Evolutionary conservation across 1,140 invertebrate species (phyloP).

Genomic region (Plectus sambesii): DNA sequence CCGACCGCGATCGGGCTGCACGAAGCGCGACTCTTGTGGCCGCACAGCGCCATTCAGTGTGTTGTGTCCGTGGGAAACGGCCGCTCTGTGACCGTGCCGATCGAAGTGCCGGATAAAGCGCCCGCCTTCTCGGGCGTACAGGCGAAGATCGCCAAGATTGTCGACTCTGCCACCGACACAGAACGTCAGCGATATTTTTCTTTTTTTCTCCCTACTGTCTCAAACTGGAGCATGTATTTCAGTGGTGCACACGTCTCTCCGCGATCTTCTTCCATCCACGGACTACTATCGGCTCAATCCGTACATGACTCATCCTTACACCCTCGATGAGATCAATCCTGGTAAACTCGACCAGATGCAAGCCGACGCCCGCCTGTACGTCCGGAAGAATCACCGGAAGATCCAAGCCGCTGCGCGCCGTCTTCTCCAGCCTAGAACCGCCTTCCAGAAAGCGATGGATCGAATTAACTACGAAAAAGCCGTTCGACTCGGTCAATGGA

Average conservation of each 20-base stretch:
- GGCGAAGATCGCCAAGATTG: constrained; percentile 67
- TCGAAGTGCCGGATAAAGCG: constrained; percentile 34
- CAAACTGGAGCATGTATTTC: too few relatives aligned
- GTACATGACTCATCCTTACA: constrained; percentile 66
- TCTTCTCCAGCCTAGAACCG: too few relatives aligned
- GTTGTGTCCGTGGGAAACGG: constrained; percentile 76
- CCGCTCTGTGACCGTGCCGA: constrained; percentile 32
- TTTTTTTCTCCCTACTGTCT: constrained; percentile 34
- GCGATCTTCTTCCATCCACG: constrained; percentile 64
- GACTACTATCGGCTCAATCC: constrained; percentile 82
- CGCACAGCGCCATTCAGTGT: constrained; percentile 64
- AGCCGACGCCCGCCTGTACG: constrained; percentile 33
- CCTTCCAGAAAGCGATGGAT: too few relatives aligned
- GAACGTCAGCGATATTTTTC: constrained; percentile 50
- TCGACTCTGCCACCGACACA: constrained; percentile 79
- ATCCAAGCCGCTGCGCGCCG: constrained; percentile 31
- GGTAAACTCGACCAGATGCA: constrained; percentile 44
- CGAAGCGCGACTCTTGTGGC: constrained; percentile 73
- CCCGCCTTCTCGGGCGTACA: constrained; percentile 50
- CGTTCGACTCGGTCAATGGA: too few relatives aligned
- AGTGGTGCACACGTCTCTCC: constrained; percentile 66
- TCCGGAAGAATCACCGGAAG: constrained; percentile 34
- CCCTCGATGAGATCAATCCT: constrained; percentile 68
- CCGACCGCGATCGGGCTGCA: constrained; percentile 76
- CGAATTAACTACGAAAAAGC: too few relatives aligned